Base-by-base conservation (phyloP, 2,113 vertebrate genomes). In the Periophthalmodon schlosseri region DNA sequence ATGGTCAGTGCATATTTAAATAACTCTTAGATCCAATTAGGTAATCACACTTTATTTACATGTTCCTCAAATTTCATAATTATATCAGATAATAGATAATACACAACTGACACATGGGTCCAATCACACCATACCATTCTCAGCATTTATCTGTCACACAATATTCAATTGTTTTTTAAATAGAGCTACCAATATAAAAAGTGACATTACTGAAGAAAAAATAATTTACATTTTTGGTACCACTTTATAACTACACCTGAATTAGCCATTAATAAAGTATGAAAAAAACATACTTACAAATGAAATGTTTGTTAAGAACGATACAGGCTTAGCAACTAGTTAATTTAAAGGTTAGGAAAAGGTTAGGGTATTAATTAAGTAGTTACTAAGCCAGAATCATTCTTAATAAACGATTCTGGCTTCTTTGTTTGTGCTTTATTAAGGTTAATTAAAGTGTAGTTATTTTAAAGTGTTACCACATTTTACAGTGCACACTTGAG, bases 11-110 rank as follows among this genome's bases (percentile, higher is more conserved):
- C 75, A 49, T 33, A 6, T 28, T n/a, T 61, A 20, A 61, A 8
- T 49, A 24, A 76, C 18, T 60, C 7, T 16, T 71, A 68, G 61
- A 15, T 24, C 33, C 3, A 47, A 54, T 73, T 58, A 60, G 46
- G 75, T 89, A 86, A 92, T 88, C 90, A 89, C 89, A 88, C 81
- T 90, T 90, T 46, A 67, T 36, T 67, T 44, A 68, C 14, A 23
- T 24, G 23, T 28, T 7, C 46, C 11, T 49, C 11, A 65, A 18
- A 66, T 47, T 46, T 68, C n/a, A 24, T 36, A 44, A 39, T 5
- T 39, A 12, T 65, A 44, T 65, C 18, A 13, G 10, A 65, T 44
- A 65, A 36, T 23, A 13, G 21, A 36, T 64, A 44, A 65, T n/a
- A 5, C 20, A 65, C 16, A 44, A 39, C 9, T 65, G 39, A 36